A percentile compares a stretch with the other conserved stretches of the same genome.
These are phyloP conservation scores for Romanogobio albipinnatus DNA, from an alignment of 2,113 vertebrate species.

Conservation along the genomic window DNA sequence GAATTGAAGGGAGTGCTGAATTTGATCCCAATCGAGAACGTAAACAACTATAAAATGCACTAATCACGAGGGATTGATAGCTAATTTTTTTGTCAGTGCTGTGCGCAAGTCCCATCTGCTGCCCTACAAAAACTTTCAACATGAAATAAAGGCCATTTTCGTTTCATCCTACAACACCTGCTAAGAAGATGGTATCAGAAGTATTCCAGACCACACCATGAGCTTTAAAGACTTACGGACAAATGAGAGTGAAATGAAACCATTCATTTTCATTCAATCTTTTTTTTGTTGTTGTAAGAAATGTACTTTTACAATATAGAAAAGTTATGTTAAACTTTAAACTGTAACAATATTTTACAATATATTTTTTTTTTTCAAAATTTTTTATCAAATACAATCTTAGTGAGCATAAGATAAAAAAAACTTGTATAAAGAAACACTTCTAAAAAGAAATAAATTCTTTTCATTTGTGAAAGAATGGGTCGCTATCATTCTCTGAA, in stretches of 20 bases:
- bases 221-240: not conserved
- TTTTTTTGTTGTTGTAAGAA: too few relatives aligned
- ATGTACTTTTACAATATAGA: not conserved
- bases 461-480: too few relatives aligned
- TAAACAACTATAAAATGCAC: not conserved
- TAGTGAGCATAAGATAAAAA: too few relatives aligned
- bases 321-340: too few relatives aligned
- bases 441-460: too few relatives aligned
- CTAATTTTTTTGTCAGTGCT: not conserved
- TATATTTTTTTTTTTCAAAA: not conserved
- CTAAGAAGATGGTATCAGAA: not conserved
- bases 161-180: not conserved
- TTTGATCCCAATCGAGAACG: not conserved
- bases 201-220: not conserved
- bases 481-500: too few relatives aligned
- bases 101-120: conserved; percentile 11
- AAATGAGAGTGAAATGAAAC: not conserved
- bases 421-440: too few relatives aligned
- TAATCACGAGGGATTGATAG: conserved; percentile 22
- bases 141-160: not conserved
- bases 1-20: not conserved
- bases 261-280: too few relatives aligned
- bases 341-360: not conserved
- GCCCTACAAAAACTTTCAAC: not conserved
- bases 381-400: not conserved